Base-by-base conservation (phyloP, 2,797 vertebrate species). In the Euphonia xanthogaster region DNA sequence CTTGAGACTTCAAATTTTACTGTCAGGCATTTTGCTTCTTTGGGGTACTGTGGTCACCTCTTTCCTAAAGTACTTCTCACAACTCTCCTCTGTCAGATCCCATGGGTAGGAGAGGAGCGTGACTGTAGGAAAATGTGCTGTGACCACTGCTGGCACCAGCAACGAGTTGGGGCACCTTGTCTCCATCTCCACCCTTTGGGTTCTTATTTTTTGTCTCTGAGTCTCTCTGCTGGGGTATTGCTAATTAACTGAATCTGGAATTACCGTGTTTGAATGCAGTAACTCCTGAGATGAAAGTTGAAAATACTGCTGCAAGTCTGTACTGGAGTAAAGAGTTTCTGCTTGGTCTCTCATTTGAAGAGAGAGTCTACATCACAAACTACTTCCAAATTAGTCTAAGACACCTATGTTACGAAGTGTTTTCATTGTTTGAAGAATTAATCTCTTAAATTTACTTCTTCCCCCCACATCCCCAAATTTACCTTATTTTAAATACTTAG, bases 41-140 rank as follows among this genome's bases (percentile, higher is more conserved):
- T 58, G n/a, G n/a, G n/a, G 60, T 60, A 31, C 19, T 31, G 11
- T 54, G 47, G 9, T 30, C 8, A 6, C n/a, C 24, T 77, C 68
- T 55, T 54, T 53, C 57, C 66, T 60, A 1, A 73, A 76, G 16
- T 20, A 5, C 21, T 66, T 60, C 58, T 86, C 42, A 14, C 37
- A 48, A 1, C 4, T 66, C 3, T 16, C 8, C 19, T 50, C 28
- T 0, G 0, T 27, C 13, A 15, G 2, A 11, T 54, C 33, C 50
- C 1, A 0, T 16, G 8, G 27, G 33, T 6, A 8, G 48, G 50
- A 68, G 17, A 6, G 37, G 37, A 73, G 15, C 0, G 0, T 1
- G 5, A 14, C 27, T 35, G 24, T 20, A 57, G 28, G 31, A 42
- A 30, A 40, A 28, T 5, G 45, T 9, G 3, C 40, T 31, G 28